Percentiles rank a stretch among this genome's conserved stretches.
These are phyloP conservation scores for Platichthys stellatus DNA, from an alignment of 2,113 vertebrate species.

Conservation along the genomic window DNA sequence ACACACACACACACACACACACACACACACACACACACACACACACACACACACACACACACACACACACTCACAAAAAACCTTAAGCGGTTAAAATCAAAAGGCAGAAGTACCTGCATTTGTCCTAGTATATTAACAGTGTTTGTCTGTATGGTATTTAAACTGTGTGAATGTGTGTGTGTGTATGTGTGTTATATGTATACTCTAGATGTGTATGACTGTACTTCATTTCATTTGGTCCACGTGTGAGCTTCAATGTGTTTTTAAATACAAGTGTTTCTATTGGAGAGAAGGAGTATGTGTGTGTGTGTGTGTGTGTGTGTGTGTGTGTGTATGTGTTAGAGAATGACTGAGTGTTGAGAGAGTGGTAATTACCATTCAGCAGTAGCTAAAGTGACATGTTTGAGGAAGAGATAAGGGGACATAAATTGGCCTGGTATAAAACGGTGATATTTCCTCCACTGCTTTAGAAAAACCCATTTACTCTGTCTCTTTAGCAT, in stretches of 20 bases:
- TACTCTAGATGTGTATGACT: slow-evolving; percentile 11
- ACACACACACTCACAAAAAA: neutral
- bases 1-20: neutral
- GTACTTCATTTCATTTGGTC: slow-evolving; percentile 49
- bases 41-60: neutral
- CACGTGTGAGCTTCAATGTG: slow-evolving; percentile 44
- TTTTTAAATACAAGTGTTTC: slow-evolving; percentile 40
- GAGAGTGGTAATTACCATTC: slow-evolving; percentile 95
- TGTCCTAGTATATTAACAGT: neutral
- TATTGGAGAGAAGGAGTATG: slow-evolving; percentile 11
- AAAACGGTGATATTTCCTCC: slow-evolving; percentile 99
- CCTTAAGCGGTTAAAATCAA: slow-evolving; percentile 7
- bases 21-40: slow-evolving; percentile 9
- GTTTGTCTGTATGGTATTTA: neutral
- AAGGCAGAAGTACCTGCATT: neutral
- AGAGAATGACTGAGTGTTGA: slow-evolving; percentile 71
- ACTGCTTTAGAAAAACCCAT: slow-evolving; percentile 99
- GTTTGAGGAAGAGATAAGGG: slow-evolving; percentile 99
- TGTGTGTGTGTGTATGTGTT: slow-evolving; percentile 38
- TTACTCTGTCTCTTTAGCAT: slow-evolving; percentile 99
- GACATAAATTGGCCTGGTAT: slow-evolving; percentile 98
- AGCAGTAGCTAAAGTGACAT: slow-evolving; percentile 99
- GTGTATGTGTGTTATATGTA: slow-evolving; percentile 11
- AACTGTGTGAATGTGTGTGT: slow-evolving; percentile 3
- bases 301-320: slow-evolving; percentile 20